These are phyloP conservation scores for Orthonychiurus folsomi DNA, from an alignment of 2,888 invertebrate species.

Conservation along the genomic window DNA sequence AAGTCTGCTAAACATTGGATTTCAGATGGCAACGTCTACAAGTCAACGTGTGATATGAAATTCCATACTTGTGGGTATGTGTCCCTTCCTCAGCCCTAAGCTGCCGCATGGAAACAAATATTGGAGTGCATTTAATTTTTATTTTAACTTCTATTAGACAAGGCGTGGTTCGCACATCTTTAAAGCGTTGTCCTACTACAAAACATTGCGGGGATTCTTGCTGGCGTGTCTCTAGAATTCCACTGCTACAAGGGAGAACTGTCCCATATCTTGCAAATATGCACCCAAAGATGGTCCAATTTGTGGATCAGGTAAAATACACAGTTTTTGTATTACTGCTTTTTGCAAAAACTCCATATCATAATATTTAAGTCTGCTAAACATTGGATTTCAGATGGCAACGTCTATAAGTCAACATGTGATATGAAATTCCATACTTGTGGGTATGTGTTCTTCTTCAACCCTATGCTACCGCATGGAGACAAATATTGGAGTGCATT, in stretches of 20 bases:
- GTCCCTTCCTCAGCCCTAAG: background rate
- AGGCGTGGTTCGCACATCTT: slow-evolving; percentile 75
- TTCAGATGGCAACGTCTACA: slow-evolving; percentile 81
- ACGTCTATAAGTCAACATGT: slow-evolving; percentile 81
- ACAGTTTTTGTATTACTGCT: background rate
- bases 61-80: slow-evolving; percentile 72
- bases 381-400: slow-evolving; percentile 67
- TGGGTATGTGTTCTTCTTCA: slow-evolving; percentile 50
- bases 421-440: slow-evolving; percentile 87
- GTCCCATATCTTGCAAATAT: slow-evolving; percentile 75
- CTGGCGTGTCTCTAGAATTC: slow-evolving; percentile 73
- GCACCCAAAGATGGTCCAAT: slow-evolving; percentile 81
- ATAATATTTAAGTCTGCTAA: no score
- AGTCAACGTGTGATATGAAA: slow-evolving; percentile 88
- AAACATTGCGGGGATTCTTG: slow-evolving; percentile 83
- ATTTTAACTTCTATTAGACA: slow-evolving; percentile 50
- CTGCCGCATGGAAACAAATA: no score
- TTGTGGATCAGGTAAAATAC: slow-evolving; percentile 53
- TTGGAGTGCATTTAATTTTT: no score
- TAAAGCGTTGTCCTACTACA: slow-evolving; percentile 84
- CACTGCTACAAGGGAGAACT: slow-evolving; percentile 76
- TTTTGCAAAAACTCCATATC: no score
- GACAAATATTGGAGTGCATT: no score
- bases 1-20: no score
- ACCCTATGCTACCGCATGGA: background rate